These are phyloP conservation scores for Oasisia sp. DNA, from an alignment of 2,888 invertebrate species.

Conservation along the genomic window DNA sequence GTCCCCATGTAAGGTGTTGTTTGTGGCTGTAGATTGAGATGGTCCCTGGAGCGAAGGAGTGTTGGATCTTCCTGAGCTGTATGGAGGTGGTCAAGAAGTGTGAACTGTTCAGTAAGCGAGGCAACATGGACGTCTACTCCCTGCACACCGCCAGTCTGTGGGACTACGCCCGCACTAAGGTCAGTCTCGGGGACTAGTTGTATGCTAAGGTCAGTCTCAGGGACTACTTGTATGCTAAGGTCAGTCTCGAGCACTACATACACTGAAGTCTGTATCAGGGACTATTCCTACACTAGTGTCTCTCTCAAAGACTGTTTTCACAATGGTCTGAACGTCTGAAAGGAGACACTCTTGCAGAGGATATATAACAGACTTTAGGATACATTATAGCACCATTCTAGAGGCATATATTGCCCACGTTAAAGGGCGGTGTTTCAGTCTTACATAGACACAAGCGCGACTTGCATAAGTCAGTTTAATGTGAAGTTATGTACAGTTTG, in stretches of 20 bases:
- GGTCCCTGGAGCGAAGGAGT: slow-evolving; percentile 85
- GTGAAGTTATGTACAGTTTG: too few species aligned
- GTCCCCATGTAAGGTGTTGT: too few species aligned
- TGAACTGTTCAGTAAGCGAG: slow-evolving; percentile 58
- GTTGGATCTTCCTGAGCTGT: slow-evolving; percentile 93
- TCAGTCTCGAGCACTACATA: neutral
- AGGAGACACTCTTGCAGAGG: too few species aligned
- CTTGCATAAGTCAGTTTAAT: too few species aligned
- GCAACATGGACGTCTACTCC: slow-evolving; percentile 76
- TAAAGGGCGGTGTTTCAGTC: too few species aligned
- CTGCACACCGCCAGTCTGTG: slow-evolving; percentile 86
- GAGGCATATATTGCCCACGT: too few species aligned
- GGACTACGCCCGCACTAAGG: slow-evolving; percentile 89
- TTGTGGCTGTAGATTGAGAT: slow-evolving; percentile 69
- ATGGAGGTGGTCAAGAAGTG: slow-evolving; percentile 88
- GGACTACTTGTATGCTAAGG: neutral
- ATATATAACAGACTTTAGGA: too few species aligned
- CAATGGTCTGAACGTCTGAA: neutral
- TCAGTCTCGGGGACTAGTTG: slow-evolving; percentile 52
- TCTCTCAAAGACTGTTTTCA: neutral
- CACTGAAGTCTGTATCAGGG: neutral
- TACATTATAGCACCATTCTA: too few species aligned
- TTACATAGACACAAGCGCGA: too few species aligned
- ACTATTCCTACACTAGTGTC: neutral
- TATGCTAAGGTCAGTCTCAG: neutral